A percentile compares a stretch with the other conserved stretches of the same genome.
Conservation (phyloP, 1,140 invertebrate species). For the Macrobrachium rosenbergii region DNA sequence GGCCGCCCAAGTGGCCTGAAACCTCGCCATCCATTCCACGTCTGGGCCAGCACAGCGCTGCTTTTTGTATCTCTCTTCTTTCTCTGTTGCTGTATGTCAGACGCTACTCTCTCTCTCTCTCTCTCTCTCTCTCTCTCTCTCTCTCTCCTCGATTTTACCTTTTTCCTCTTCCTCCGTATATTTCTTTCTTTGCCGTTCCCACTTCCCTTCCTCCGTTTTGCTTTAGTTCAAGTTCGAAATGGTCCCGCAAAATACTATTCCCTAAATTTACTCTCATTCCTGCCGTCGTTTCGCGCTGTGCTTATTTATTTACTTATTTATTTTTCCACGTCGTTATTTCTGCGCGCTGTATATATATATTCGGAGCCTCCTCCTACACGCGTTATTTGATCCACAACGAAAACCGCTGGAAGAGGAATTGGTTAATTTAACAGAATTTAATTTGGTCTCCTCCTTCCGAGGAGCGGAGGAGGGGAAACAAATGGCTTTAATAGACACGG, state of each 20-base stretch:
- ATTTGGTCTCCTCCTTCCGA: too few relatives aligned
- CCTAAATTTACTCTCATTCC: too few relatives aligned
- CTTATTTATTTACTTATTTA: background rate
- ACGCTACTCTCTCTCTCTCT: slow-evolving; percentile 44
- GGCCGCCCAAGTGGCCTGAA: slow-evolving; percentile 39
- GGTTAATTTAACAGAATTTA: too few relatives aligned
- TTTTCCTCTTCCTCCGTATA: slow-evolving; percentile 11
- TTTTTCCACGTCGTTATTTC: background rate
- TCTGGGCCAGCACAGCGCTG: slow-evolving; percentile 36
- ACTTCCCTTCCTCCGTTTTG: background rate
- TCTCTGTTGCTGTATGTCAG: slow-evolving; percentile 58
- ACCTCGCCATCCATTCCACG: slow-evolving; percentile 48
- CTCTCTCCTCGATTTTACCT: slow-evolving; percentile 11
- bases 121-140: background rate
- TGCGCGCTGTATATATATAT: too few relatives aligned
- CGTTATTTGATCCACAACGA: too few relatives aligned
- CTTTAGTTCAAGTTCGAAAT: background rate
- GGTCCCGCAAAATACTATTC: background rate
- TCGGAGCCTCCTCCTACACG: too few relatives aligned
- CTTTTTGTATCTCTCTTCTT: slow-evolving; percentile 46
- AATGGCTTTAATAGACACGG: too few relatives aligned
- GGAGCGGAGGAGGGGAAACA: too few relatives aligned
- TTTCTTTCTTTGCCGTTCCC: slow-evolving; percentile 15
- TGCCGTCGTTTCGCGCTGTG: background rate
- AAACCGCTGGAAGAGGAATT: too few relatives aligned